phyloP scores from a whole-genome alignment of 2,888 invertebrate species.

The Celastrina argiolus region DNA sequence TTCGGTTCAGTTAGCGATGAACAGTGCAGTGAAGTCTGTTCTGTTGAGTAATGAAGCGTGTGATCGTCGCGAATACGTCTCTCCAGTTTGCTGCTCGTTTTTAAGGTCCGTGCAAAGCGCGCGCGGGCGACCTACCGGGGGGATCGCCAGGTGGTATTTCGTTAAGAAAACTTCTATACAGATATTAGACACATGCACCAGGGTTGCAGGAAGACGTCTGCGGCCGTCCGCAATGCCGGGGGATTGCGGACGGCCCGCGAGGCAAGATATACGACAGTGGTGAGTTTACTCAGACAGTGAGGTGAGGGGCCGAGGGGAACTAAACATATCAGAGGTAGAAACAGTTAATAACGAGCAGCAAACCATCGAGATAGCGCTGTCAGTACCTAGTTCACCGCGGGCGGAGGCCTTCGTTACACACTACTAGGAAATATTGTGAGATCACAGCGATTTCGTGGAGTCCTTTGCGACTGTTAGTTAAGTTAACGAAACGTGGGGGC shows the following conservation, averaged over 20 bases:
- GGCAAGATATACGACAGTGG: constrained; percentile 47
- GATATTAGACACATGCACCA: constrained; percentile 65
- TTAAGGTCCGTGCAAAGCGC: constrained; percentile 32
- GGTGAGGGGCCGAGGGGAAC: constrained; percentile 41
- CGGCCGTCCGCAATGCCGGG: constrained; percentile 38
- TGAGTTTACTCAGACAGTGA: constrained; percentile 49
- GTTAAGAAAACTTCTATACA: constrained; percentile 54
- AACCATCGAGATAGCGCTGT: constrained; percentile 70
- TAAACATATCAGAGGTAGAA: constrained; percentile 54
- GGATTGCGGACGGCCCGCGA: constrained; percentile 38
- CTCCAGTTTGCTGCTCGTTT: constrained; percentile 61
- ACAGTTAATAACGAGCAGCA: constrained; percentile 76
- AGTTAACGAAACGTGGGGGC: constrained; percentile 47
- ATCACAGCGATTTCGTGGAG: constrained; percentile 66
- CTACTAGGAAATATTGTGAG: constrained; percentile 64
- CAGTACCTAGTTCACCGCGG: constrained; percentile 59
- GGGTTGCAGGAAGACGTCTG: constrained; percentile 28
- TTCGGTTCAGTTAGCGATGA: constrained; percentile 14
- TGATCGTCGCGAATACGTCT: constrained; percentile 22
- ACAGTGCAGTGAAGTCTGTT: constrained; percentile 22
- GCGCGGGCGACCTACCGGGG: constrained; percentile 36
- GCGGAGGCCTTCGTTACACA: constrained; percentile 52
- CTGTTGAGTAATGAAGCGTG: constrained; percentile 9
- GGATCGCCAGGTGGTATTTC: constrained; percentile 69
- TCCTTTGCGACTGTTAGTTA: constrained; percentile 64